These are phyloP conservation scores for Cetonia aurata DNA, from an alignment of 2,888 invertebrate species.

Conservation along the genomic window DNA sequence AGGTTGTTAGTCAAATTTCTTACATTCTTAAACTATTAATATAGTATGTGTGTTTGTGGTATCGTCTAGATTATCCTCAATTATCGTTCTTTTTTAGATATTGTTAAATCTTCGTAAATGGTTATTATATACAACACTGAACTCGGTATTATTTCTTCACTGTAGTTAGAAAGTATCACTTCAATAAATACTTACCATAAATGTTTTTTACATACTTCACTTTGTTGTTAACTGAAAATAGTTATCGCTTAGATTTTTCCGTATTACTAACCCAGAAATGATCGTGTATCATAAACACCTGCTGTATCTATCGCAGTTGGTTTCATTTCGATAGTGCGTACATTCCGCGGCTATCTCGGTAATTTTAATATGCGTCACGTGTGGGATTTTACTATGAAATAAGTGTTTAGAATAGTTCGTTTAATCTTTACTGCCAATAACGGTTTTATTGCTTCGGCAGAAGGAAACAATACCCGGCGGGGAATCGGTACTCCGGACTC, in stretches of 20 bases:
- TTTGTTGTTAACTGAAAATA: too few species aligned
- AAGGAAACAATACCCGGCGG: slow-evolving; percentile 37
- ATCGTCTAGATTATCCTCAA: too few species aligned
- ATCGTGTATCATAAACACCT: slow-evolving; percentile 21
- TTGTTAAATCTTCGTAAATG: too few species aligned
- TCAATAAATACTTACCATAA: too few species aligned
- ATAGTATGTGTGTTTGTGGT: too few species aligned
- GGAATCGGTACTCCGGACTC: slow-evolving; percentile 27
- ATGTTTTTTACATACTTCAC: too few species aligned
- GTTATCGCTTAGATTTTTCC: neutral
- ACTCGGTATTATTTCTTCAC: neutral
- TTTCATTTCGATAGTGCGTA: slow-evolving; percentile 24
- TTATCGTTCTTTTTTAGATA: too few species aligned
- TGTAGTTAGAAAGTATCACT: too few species aligned
- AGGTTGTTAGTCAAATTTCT: too few species aligned
- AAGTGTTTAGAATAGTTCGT: slow-evolving; percentile 44
- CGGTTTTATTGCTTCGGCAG: slow-evolving; percentile 44
- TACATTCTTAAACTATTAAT: too few species aligned
- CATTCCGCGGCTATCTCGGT: slow-evolving; percentile 33
- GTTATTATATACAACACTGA: neutral
- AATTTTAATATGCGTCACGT: slow-evolving; percentile 37
- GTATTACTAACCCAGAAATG: slow-evolving; percentile 28
- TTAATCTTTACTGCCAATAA: slow-evolving; percentile 45
- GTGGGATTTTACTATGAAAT: slow-evolving; percentile 36
- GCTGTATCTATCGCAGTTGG: slow-evolving; percentile 7